Evolutionary conservation across 35 echinoderm and acorn worm species (phyloP), one percentile per base, ranked within the genome.

Genomic region (Holothuria glaberrima): DNA sequence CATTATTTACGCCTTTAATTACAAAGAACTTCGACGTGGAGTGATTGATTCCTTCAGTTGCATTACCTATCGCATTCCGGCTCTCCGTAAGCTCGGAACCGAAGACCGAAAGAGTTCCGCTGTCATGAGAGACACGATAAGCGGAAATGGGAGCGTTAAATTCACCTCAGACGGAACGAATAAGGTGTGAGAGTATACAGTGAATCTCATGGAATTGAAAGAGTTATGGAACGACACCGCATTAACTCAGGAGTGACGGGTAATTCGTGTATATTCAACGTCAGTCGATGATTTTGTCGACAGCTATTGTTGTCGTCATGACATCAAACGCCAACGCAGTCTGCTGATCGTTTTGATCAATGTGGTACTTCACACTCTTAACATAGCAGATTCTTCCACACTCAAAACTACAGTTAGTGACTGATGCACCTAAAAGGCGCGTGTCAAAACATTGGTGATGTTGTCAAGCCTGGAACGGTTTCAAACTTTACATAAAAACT

Each of bases 1-100:
- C 22, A 89, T 93, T 19, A 93, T 93, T 28, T 93, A 93, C 66
- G 75, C 92, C 20, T 70, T 88, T 29, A 75, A 88, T n/a, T 93
- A 93, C 45, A 89, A 89, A 45, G 92, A 93, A 21, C 86, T 93
- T 18, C 86, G 92, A 7, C n/a, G 66, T 16, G 61, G 85, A 10
- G 26, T 87, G 10, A 50, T 87, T 12, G 85, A 87, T 28, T 67
- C 85, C 34, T 87, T 87, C 61, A 87, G 85, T 71, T 66, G 28
- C 14, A 45, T 70, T 38, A 87, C 63, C 21, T 87, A 70, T 20
- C 60, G 63, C 33, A 87, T 87, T 52, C 62, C 63, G 22, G 85
- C 85, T 0, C 35, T 86, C 24, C 21, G 66, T 27, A 87, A 70
- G 20, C 0, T 86, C 59, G 35, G 83, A 12, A 86, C 30, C 59